Evolutionary conservation across 2,888 invertebrate species (phyloP).

Genomic region (Megaustenia siamemsis): DNA sequence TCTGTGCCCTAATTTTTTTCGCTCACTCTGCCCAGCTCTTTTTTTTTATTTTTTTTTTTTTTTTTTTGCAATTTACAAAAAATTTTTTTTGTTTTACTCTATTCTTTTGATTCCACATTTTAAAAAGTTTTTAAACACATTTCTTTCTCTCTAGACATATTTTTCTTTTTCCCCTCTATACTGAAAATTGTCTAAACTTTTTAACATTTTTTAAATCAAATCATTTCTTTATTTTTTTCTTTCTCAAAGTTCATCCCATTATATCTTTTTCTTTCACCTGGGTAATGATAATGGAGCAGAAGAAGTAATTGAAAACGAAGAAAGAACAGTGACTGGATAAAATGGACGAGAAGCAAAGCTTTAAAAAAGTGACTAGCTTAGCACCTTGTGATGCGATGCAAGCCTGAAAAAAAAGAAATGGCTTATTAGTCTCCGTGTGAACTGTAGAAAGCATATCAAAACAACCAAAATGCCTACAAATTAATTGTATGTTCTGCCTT

Average conservation of each 20-base stretch:
- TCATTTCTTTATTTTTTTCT: background rate
- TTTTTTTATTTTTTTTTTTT: background rate
- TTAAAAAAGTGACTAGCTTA: conserved; percentile 31
- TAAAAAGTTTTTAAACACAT: background rate
- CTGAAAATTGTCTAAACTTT: no score
- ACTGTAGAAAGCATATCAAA: conserved; percentile 20
- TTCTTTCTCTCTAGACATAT: background rate
- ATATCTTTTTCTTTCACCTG: background rate
- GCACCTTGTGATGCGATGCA: conserved; percentile 47
- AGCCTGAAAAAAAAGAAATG: conserved; percentile 49
- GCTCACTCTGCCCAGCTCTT: background rate
- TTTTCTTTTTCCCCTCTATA: background rate
- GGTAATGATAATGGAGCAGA: background rate
- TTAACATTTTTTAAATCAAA: background rate
- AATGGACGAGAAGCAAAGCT: background rate
- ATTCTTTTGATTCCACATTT: background rate
- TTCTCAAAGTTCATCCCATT: background rate
- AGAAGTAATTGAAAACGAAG: background rate
- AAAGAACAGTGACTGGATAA: background rate
- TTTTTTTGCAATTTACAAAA: no score
- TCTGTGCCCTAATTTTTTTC: background rate
- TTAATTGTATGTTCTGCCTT: background rate
- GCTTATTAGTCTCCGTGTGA: conserved; percentile 22
- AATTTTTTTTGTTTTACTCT: background rate
- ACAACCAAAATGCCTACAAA: background rate